These are phyloP conservation scores for Mycalesis mineus DNA, from an alignment of 2,888 invertebrate genomes.

Conservation along the genomic window DNA sequence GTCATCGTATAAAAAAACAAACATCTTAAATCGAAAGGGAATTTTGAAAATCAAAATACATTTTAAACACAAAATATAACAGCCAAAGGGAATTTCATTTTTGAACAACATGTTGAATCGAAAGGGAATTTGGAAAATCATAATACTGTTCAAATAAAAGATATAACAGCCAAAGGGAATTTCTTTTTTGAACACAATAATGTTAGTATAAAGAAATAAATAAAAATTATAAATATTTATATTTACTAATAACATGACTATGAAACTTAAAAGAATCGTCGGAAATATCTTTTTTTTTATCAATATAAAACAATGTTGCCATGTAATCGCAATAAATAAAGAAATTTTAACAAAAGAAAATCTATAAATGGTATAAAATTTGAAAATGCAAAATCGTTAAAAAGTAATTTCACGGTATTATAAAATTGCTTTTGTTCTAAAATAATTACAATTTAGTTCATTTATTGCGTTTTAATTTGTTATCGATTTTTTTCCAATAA, in stretches of 20 bases:
- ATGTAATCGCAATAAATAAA: background rate
- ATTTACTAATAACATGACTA: too few species aligned
- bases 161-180: slow-evolving; percentile 40
- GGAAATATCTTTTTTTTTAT: too few species aligned
- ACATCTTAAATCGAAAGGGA: slow-evolving; percentile 41
- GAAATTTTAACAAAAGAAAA: background rate
- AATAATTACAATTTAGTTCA: background rate
- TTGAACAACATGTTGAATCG: slow-evolving; percentile 36
- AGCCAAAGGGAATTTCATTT: slow-evolving; percentile 42
- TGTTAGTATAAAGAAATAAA: background rate
- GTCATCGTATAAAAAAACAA: slow-evolving; percentile 52
- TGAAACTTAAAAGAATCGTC: background rate
- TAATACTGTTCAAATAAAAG: slow-evolving; percentile 31
- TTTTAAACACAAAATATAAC: slow-evolving; percentile 32
- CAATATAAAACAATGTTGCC: background rate
- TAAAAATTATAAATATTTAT: background rate
- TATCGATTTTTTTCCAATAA: background rate
- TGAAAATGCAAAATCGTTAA: too few species aligned
- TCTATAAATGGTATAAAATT: background rate
- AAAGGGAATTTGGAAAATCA: slow-evolving; percentile 50
- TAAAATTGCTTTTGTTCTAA: background rate
- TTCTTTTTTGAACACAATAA: slow-evolving; percentile 31
- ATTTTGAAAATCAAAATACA: slow-evolving; percentile 44
- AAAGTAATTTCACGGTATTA: background rate
- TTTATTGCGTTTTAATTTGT: background rate